Evolutionary conservation across 2,113 vertebrate genomes (phyloP).

Genomic region (Cervus canadensis): DNA sequence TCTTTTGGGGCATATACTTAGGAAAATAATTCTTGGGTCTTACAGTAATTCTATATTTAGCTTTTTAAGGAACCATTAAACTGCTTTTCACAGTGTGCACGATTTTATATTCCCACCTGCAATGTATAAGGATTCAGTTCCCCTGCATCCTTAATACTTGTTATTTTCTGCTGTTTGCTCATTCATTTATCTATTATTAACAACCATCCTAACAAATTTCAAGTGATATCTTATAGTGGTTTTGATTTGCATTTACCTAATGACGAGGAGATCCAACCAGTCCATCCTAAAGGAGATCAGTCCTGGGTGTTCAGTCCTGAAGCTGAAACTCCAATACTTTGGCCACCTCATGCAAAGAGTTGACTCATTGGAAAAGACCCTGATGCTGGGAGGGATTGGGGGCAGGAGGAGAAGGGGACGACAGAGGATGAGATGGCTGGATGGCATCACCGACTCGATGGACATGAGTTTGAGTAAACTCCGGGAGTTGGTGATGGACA

Average conservation of each 20-base stretch:
- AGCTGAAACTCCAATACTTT: too few relatives aligned
- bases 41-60: not conserved
- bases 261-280: not conserved
- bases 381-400: too few relatives aligned
- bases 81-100: not conserved
- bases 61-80: not conserved
- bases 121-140: not conserved
- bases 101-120: not conserved
- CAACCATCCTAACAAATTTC: not conserved
- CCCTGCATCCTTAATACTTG: not conserved
- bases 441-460: too few relatives aligned
- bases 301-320: too few relatives aligned
- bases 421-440: too few relatives aligned
- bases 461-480: too few relatives aligned
- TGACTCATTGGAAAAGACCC: too few relatives aligned
- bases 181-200: not conserved
- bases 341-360: too few relatives aligned
- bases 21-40: not conserved
- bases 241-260: conserved; percentile 1
- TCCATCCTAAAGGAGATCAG: too few relatives aligned
- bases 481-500: too few relatives aligned
- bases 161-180: not conserved
- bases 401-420: too few relatives aligned
- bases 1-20: not conserved
- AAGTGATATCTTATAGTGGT: not conserved